These are phyloP conservation scores for Watsonalla binaria DNA, from an alignment of 2,888 invertebrate genomes.

Conservation along the genomic window DNA sequence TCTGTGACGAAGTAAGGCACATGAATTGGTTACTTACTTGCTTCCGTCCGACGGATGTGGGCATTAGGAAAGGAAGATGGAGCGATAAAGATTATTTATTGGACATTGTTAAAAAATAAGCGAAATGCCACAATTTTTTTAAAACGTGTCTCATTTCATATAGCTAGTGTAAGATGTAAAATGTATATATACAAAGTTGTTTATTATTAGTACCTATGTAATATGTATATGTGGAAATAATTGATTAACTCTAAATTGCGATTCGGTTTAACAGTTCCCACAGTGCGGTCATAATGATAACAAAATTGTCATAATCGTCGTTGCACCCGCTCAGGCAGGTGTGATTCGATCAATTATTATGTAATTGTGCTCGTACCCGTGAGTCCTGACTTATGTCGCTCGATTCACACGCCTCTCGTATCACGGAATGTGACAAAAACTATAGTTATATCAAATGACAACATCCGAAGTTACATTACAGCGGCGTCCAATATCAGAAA, in stretches of 20 bases:
- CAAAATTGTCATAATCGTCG: slow-evolving; percentile 53
- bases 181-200: no score
- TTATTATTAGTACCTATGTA: no score
- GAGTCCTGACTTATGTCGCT: slow-evolving; percentile 46
- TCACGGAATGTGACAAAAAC: not conserved
- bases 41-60: slow-evolving; percentile 72
- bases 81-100: slow-evolving; percentile 29
- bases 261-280: slow-evolving; percentile 34
- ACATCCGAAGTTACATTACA: no score
- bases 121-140: not conserved
- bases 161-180: no score
- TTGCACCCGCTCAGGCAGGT: slow-evolving; percentile 58
- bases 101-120: not conserved
- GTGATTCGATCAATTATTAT: slow-evolving; percentile 58
- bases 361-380: slow-evolving; percentile 36
- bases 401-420: slow-evolving; percentile 29
- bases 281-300: slow-evolving; percentile 42
- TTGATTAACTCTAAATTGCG: not conserved
- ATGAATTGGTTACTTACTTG: slow-evolving; percentile 47
- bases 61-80: slow-evolving; percentile 35
- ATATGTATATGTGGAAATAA: not conserved
- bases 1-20: slow-evolving; percentile 66
- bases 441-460: not conserved
- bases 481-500: no score
- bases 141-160: no score